Conservation (phyloP, 2,113 vertebrate species). For the Vombatus ursinus region DNA sequence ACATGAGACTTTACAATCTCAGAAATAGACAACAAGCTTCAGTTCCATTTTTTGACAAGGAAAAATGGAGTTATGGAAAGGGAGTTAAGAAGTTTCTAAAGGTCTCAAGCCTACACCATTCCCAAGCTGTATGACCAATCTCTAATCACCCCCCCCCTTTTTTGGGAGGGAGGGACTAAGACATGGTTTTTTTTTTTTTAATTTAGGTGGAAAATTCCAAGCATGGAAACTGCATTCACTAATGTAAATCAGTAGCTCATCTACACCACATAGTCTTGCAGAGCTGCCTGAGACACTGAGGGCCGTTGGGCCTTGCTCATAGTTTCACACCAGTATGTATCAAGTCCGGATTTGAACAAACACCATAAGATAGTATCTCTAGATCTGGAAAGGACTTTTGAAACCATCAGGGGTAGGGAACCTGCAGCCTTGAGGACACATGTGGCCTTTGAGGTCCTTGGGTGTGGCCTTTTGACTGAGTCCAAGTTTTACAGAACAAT, state of each 20-base stretch:
- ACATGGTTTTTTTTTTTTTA: neutral
- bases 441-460: too few species aligned
- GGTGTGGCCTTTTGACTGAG: too few species aligned
- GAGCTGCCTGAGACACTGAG: neutral
- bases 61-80: neutral
- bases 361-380: neutral
- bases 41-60: neutral
- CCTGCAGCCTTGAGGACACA: too few species aligned
- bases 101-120: neutral
- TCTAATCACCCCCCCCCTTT: neutral
- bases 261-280: neutral
- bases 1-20: neutral
- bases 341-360: neutral
- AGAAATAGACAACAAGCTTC: neutral
- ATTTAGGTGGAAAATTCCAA: neutral
- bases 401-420: neutral
- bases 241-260: neutral
- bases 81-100: neutral
- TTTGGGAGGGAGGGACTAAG: too few species aligned
- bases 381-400: neutral
- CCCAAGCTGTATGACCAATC: neutral
- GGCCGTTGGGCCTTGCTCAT: neutral
- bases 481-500: too few species aligned
- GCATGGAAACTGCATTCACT: neutral
- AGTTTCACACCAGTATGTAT: neutral